Conservation (phyloP, 2,888 invertebrate genomes). For the Idaea biselata region DNA sequence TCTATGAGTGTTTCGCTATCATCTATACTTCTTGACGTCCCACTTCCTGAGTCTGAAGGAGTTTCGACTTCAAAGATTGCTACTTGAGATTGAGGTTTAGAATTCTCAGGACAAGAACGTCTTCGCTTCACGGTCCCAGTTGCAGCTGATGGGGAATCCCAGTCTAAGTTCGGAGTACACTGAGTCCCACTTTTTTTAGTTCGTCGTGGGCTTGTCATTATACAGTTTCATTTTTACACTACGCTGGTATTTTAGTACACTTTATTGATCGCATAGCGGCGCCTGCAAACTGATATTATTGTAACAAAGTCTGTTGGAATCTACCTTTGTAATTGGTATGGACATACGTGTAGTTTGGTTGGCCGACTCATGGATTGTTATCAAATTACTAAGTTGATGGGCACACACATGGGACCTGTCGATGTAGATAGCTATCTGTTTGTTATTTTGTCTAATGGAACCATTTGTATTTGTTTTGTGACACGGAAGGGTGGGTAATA, state of each 20-base stretch:
- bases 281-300: conserved; percentile 29
- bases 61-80: conserved; percentile 64
- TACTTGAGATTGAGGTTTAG: conserved; percentile 47
- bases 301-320: conserved; percentile 47
- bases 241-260: conserved; percentile 21
- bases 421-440: conserved; percentile 42
- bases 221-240: conserved; percentile 59
- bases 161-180: conserved; percentile 79
- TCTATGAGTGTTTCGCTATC: conserved; percentile 65
- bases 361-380: conserved; percentile 70
- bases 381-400: conserved; percentile 72
- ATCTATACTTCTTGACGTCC: conserved; percentile 61
- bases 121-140: conserved; percentile 87
- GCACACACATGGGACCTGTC: conserved; percentile 58
- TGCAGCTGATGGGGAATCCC: conserved; percentile 86
- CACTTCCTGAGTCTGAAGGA: conserved; percentile 70
- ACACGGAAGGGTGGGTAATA: conserved; percentile 45
- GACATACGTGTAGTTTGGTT: conserved; percentile 43
- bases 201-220: conserved; percentile 79
- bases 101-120: conserved; percentile 73
- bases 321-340: conserved; percentile 29
- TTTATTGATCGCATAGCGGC: conserved; percentile 21
- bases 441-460: conserved; percentile 61
- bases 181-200: conserved; percentile 67
- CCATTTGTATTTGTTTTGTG: conserved; percentile 52